Base-by-base conservation (phyloP, 2,113 vertebrate species). In the Lophura nycthemera region DNA sequence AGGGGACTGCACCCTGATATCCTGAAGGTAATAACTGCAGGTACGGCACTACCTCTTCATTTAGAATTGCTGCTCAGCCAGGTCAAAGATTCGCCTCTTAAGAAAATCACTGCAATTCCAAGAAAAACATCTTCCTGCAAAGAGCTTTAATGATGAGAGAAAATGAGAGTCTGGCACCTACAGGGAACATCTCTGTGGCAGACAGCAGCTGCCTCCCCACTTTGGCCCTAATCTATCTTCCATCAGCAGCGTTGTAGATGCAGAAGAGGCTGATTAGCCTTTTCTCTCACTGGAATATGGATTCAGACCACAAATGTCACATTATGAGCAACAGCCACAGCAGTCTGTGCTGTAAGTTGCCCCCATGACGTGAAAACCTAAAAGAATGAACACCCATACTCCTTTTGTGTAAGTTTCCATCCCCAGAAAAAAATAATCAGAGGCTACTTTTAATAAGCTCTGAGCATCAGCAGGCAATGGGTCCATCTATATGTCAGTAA, bases 101-200 rank as follows among this genome's bases (percentile, higher is more conserved):
- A 84, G 91, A 75, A 92, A 95, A 97, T 90, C 88, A 88, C 70
- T 83, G 92, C 83, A 79, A 94, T 95, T 93, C 63, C 57, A 82
- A 78, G 83, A 21, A 78, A 96, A 96, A 83, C 27, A 54, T 86
- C 85, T 94, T 45, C 91, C 88, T 17, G 45, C 91, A 70, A 86
- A 75, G 83, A 90, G 86, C 90, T 95, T 63, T 88, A 94, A 90
- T 72, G 76, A n/a, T 36, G 72, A 54, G 61, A 77, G 88, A 34
- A 91, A 72, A 94, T 22, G 88, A 95, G 92, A 95, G 93, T 38
- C 80, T 78, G 85, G 93, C 75, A 70, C 54, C 77, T 73, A 32
- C 1, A 4, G 88, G 83, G 90, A 92, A 42, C 72, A 48, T 43
- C 78, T 69, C 66, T 20, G 45, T 36, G 74, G 63, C 48, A 73